Evolutionary conservation across 2,888 invertebrate species (phyloP), one percentile per base, ranked within the genome.

Genomic region (Colletes collaris): DNA sequence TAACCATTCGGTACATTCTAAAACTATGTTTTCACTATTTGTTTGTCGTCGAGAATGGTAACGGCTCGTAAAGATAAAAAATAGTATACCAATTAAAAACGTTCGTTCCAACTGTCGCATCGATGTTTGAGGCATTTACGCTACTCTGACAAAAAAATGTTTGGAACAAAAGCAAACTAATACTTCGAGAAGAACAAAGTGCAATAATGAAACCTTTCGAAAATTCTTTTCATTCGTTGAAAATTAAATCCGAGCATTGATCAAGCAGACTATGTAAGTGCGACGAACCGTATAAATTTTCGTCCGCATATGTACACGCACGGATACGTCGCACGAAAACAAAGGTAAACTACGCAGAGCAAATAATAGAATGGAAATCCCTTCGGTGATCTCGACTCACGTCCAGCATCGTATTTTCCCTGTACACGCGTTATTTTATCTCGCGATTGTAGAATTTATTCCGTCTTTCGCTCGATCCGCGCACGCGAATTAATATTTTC

Each of bases 251-350:
- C 27, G 27, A 27, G 0, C 27, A 27, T 27, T 27, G 1, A 27
- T 27, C 27, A 27, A 27, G 27, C 27, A 2, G 27, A 27, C 27
- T 16, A n/a, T 59, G 46, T 44, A 11, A 40, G 63, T 49, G 62
- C 10, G 59, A 76, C 62, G 62, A 76, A 64, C 19, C 46, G 46
- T 13, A 16, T 64, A 59, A 72, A 73, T 72, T 72, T 27, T 53
- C 13, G 35, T 13, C 7, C 0, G 4, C n/a, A 0, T 35, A 58
- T 16, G n/a, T 50, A 13, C 16, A 8, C 62, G 60, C 8, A 10
- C 0, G 3, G 27, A 53, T 46, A 10, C 50, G 52, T 44, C 13
- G 49, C 62, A 10, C 37, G 49, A n/a, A 4, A 11, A 8, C 27
- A 40, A 69, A 56, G 70, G 62, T 27, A 65, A 65, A 59, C 37